These are phyloP conservation scores for Paradoxurus hermaphroditus DNA, from an alignment of 2,113 vertebrate genomes.

Conservation along the genomic window DNA sequence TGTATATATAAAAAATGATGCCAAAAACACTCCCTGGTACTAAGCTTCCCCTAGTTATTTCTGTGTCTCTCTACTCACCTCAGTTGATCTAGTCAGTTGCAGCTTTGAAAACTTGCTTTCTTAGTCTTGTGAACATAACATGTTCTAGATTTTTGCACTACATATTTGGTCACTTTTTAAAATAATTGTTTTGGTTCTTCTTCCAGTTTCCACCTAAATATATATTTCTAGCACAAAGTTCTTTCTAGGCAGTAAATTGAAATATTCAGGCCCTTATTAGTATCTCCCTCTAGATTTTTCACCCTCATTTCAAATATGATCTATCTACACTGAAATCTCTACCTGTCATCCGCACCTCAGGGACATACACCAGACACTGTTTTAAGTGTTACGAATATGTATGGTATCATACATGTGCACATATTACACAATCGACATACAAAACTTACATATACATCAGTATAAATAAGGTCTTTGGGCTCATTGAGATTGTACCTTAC, in stretches of 20 bases:
- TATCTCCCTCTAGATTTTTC: not conserved
- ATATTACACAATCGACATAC: not conserved
- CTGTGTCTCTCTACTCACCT: not conserved
- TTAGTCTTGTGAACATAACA: not conserved
- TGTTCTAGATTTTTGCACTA: not conserved
- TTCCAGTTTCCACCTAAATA: not conserved
- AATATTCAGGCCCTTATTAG: not conserved
- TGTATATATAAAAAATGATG: not conserved
- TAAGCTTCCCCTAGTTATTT: not conserved
- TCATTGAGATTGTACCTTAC: not conserved
- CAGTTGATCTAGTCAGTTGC: not conserved
- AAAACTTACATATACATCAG: not conserved
- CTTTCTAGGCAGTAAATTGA: not conserved
- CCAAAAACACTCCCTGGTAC: not conserved
- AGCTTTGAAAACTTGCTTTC: not conserved
- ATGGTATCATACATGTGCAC: not conserved
- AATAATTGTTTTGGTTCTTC: not conserved
- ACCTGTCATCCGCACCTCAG: not conserved
- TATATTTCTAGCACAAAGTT: not conserved
- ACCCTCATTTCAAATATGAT: not conserved
- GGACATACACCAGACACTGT: not conserved
- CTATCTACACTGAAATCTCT: not conserved
- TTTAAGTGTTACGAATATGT: not conserved
- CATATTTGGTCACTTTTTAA: not conserved
- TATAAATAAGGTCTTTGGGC: not conserved